A percentile compares a stretch with the other conserved stretches of the same genome.
Conservation (phyloP, 1,140 invertebrate genomes). For the Drosophila mauritiana region DNA sequence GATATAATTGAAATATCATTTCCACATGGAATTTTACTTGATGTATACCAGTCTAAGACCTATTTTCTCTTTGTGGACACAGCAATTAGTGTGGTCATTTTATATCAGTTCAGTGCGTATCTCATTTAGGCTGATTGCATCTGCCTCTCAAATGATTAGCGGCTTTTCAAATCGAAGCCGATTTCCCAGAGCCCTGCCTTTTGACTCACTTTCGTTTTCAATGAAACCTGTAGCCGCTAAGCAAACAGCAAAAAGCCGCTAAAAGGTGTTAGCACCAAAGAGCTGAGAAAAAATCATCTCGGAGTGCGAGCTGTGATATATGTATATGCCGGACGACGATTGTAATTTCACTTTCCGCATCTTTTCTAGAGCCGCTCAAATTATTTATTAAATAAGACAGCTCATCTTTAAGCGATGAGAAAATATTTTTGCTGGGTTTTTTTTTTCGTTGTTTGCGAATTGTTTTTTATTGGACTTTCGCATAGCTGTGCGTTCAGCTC, state of each 20-base stretch:
- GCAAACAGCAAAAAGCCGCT: slow-evolving; percentile 32
- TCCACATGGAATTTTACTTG: neutral
- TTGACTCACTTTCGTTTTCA: slow-evolving; percentile 76
- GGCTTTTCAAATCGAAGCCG: slow-evolving; percentile 51
- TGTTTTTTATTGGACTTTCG: slow-evolving; percentile 70
- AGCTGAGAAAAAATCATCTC: slow-evolving; percentile 25
- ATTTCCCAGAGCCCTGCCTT: slow-evolving; percentile 35
- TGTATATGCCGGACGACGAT: slow-evolving; percentile 13
- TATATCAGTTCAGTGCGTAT: slow-evolving; percentile 27
- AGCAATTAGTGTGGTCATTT: slow-evolving; percentile 54
- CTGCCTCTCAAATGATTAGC: slow-evolving; percentile 58
- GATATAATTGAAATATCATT: slow-evolving; percentile 7
- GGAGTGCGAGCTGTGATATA: slow-evolving; percentile 12
- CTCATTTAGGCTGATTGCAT: slow-evolving; percentile 51
- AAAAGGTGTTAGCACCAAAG: slow-evolving; percentile 65
- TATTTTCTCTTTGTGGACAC: slow-evolving; percentile 1
- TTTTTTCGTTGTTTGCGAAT: slow-evolving; percentile 30
- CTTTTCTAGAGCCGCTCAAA: slow-evolving; percentile 64
- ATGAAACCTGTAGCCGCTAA: slow-evolving; percentile 61
- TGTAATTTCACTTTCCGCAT: slow-evolving; percentile 81
- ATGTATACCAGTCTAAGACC: slow-evolving; percentile 4
- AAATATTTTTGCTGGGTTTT: slow-evolving; percentile 63
- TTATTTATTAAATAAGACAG: slow-evolving; percentile 62
- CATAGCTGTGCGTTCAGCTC: slow-evolving; percentile 70
- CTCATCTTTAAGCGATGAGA: slow-evolving; percentile 69